Evolutionary conservation across 30 jellyfish, hydroid and myxozoan genomes (phyloP).

Genomic region (Turritopsis dohrnii): DNA sequence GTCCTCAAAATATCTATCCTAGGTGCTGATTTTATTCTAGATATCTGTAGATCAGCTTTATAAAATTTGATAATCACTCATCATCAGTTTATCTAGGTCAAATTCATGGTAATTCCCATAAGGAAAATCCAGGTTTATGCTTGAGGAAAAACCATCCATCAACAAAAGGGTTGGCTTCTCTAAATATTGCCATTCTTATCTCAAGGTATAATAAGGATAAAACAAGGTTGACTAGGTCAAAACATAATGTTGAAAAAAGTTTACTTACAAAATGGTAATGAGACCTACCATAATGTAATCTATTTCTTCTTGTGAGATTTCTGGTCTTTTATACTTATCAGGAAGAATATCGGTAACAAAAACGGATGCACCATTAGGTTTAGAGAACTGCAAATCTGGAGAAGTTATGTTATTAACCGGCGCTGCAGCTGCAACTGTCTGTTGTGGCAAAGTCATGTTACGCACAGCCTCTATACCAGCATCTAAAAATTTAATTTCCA

Average conservation of each 20-base stretch:
- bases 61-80: too few relatives aligned
- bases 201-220: too few relatives aligned
- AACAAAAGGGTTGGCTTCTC: too few relatives aligned
- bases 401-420: background rate
- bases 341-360: conserved; percentile 52
- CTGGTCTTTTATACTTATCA: conserved; percentile 42
- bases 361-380: conserved; percentile 37
- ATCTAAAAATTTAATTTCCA: background rate
- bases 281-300: conserved; percentile 56
- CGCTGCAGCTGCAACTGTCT: background rate
- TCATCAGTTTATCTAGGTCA: too few relatives aligned
- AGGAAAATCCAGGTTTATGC: too few relatives aligned
- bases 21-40: too few relatives aligned
- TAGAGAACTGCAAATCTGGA: background rate
- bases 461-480: background rate
- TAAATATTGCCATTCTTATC: too few relatives aligned
- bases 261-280: background rate
- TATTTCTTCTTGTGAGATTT: conserved; percentile 59
- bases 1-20: too few relatives aligned
- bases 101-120: too few relatives aligned
- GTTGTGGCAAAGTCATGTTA: background rate
- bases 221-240: too few relatives aligned
- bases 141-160: too few relatives aligned
- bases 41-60: too few relatives aligned
- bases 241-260: background rate